Evolutionary conservation across 2,888 invertebrate genomes (phyloP), one percentile per base, ranked within the genome.

Genomic region (Xylocampa areola): DNA sequence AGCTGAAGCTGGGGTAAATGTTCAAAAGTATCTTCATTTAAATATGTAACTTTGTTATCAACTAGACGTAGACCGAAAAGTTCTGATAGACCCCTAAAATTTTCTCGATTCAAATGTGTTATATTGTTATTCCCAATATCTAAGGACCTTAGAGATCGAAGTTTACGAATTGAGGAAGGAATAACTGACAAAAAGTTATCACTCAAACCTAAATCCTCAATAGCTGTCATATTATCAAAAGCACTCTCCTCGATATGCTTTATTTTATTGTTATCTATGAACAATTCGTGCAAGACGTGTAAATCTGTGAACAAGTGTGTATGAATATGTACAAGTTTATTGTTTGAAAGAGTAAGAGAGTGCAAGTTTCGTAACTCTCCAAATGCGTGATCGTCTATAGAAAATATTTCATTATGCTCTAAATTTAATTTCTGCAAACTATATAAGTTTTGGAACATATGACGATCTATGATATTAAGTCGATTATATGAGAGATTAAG

Each of bases 111-210:
- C 69, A 98, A 94, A 66, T 94, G 93, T 79, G 96, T 95, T 84
- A 98, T 96, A 82, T 95, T 95, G 90, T 98, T 98, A 83, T 97
- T 96, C 16, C 97, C 97, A 69, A 98, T 94, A 91, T 97, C 97
- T 68, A 98, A 92, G 16, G 96, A 96, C 86, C 96, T 96, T 58
- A 98, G 89, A 72, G 96, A 95, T 41, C 95, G 91, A 60, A 97
- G 92, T 82, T 95, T 95, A 33, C 95, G 95, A 45, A 97, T 94
- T 8, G 97, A 96, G 50, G 89, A 89, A 21, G 97, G 96, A 43
- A 96, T 94, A 40, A 94, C 94, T 8, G 95, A 95, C 68, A 97
- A 90, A 76, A 94, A 88, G 86, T 97, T 97, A 58, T 96, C 96
- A 73, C 96, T 96, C 67, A 97, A 88, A 39, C 96, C 95, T 63